Evolutionary conservation across 2,797 vertebrate genomes (phyloP), one percentile per base, ranked within the genome.

Genomic region (Syncerus caffer): DNA sequence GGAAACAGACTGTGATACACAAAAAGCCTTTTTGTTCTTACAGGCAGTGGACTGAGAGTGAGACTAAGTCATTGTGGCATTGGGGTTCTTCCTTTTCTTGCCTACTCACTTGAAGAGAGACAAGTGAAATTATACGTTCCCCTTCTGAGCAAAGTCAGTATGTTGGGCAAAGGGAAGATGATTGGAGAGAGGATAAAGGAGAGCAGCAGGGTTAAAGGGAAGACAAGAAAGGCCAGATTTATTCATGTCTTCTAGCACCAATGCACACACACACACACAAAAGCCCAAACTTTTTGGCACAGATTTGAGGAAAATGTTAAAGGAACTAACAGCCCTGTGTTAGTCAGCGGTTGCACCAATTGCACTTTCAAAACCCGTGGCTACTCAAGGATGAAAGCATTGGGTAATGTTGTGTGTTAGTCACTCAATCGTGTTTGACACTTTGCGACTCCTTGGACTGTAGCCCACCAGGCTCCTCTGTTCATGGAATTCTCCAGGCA

Each of bases 31-130:
- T 82, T 84, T 55, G 25, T 45, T 67, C n/a, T 12, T 67, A 12
- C 87, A 90, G 60, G 50, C 29, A 67, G 45, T 27, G 47, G n/a
- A 38, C 19, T 90, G 92, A 95, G 50, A 83, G 19, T 53, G n/a
- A 80, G 86, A 38, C 16, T 2, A 50, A 87, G 27, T 51, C 14
- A 34, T 42, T 76, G 15, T 31, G 47, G n/a, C 31, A 2, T 51
- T 51, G 82, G 60, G 58, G 94, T 53, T 50, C 67, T 80, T 93
- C 27, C 38, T 62, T 89, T 96, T 96, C 62, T 95, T 95, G 47
- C 50, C 6, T 47, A 31, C 10, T 88, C 71, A 51, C 4, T 76
- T 50, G 88, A 79, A 74, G 64, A 93, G 89, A 90, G 34, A 87
- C 34, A 95, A 82, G 34, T 71, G 27, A 89, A 80, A 83, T 64